phyloP scores from a whole-genome alignment of 2,888 invertebrate genomes.

The Salticus scenicus region DNA sequence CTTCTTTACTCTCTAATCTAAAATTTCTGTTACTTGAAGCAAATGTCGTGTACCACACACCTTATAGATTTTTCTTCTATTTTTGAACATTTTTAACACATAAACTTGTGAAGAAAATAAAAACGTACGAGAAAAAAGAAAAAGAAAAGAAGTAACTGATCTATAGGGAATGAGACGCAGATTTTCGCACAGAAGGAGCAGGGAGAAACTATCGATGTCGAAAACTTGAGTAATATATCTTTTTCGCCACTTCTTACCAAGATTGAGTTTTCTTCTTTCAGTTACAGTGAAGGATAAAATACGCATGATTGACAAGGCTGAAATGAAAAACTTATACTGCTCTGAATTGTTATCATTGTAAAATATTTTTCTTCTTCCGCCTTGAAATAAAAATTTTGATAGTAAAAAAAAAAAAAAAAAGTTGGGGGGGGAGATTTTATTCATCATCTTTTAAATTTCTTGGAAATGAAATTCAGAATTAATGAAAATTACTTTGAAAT shows the following conservation, averaged over 20 bases:
- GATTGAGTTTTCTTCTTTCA: conserved; percentile 6
- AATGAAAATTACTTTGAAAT: too few relatives aligned
- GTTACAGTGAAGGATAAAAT: not conserved
- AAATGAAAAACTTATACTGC: not conserved
- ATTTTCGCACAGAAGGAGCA: not conserved
- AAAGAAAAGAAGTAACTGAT: not conserved
- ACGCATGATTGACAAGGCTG: not conserved
- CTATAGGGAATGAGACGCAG: not conserved
- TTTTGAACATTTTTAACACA: not conserved
- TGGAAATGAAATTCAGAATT: not conserved
- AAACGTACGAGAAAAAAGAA: not conserved
- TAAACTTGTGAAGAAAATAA: not conserved
- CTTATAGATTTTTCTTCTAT: too few relatives aligned
- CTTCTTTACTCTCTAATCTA: too few relatives aligned
- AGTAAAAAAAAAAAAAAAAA: too few relatives aligned
- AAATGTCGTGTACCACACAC: too few relatives aligned
- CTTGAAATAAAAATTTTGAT: too few relatives aligned
- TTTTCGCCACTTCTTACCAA: not conserved
- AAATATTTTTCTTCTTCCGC: not conserved
- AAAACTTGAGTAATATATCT: conserved; percentile 6
- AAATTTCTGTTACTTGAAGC: too few relatives aligned
- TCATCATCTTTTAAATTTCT: not conserved
- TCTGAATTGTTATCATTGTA: not conserved
- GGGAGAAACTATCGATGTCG: not conserved
- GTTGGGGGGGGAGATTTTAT: not conserved